These are phyloP conservation scores for Mimas tiliae DNA, from an alignment of 2,888 invertebrate species.

Conservation along the genomic window DNA sequence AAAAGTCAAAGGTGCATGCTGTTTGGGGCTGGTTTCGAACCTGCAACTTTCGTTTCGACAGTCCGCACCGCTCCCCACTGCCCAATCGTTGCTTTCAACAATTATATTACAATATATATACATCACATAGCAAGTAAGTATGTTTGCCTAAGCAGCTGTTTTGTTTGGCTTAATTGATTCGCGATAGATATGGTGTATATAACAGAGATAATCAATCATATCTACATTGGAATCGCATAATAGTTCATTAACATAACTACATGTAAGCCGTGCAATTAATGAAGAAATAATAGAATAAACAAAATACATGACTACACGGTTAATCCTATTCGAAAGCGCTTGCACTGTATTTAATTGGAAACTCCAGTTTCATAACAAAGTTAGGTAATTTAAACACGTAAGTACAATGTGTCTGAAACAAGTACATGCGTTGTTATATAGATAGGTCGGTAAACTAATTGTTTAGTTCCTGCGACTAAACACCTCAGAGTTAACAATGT, in stretches of 20 bases:
- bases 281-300: slow-evolving; percentile 37
- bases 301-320: slow-evolving; percentile 38
- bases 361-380: slow-evolving; percentile 47
- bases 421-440: slow-evolving; percentile 9
- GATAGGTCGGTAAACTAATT: slow-evolving; percentile 17
- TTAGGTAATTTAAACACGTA: slow-evolving; percentile 47
- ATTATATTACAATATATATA: too few relatives aligned
- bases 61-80: too few relatives aligned
- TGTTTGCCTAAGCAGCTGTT: background rate
- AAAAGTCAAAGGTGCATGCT: too few relatives aligned
- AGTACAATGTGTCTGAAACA: slow-evolving; percentile 33
- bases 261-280: slow-evolving; percentile 32
- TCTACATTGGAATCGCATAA: slow-evolving; percentile 13
- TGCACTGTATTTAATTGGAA: slow-evolving; percentile 49
- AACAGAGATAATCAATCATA: slow-evolving; percentile 36
- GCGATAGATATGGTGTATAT: background rate
- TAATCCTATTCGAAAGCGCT: slow-evolving; percentile 44
- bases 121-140: background rate
- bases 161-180: slow-evolving; percentile 18
- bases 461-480: slow-evolving; percentile 19
- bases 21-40: too few relatives aligned
- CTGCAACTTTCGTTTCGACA: too few relatives aligned
- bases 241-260: slow-evolving; percentile 33
- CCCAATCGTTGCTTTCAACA: too few relatives aligned
- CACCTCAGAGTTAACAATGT: slow-evolving; percentile 14